Evolutionary conservation across 2,113 vertebrate species (phyloP), one percentile per base, ranked within the genome.

Genomic region (Aythya baeri): DNA sequence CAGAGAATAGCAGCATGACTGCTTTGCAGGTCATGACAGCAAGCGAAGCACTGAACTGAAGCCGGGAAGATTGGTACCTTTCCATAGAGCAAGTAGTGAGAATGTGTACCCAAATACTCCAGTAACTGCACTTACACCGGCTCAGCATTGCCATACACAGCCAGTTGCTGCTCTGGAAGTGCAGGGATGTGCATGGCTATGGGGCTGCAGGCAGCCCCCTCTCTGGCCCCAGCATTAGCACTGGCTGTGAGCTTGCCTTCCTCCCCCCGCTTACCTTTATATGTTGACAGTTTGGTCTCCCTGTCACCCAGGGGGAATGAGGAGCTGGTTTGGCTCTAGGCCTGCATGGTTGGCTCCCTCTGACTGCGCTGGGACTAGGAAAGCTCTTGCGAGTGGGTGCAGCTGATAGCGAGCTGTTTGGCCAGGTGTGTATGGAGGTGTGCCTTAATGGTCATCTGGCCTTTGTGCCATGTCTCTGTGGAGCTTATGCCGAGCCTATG

Each of bases 401-500:
- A 29, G 50, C 31, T 29, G 13, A 43, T 0, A 74, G 38, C 2
- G 20, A 78, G 27, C 43, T 4, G 5, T 76, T 72, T 61, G 52
- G 32, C 18, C 58, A 7, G 4, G 8, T 38, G 22, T 43, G 18
- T 18, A 11, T 6, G 17, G n/a, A 62, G n/a, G 17, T 16, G 27
- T 3, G 23, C 6, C 23, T 15, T 62, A 26, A 21, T 76, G 36
- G 9, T 34, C 68, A 43, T 6, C 3, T 41, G 75, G 80, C 32
- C 43, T 77, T 74, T 84, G 46, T 18, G 31, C 18, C 0, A 0
- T 23, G 25, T 11, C 13, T 23, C 17, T 27, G 3, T 0, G 1
- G 25, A 82, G 29, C 11, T 46, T 79, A 59, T 29, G 31, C 43
- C 46, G 32, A 72, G 17, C 32, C 34, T 67, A 50, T 9, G 1